These are phyloP conservation scores for Nephrotoma guestfalica DNA, from an alignment of 2,888 invertebrate species.

Conservation along the genomic window DNA sequence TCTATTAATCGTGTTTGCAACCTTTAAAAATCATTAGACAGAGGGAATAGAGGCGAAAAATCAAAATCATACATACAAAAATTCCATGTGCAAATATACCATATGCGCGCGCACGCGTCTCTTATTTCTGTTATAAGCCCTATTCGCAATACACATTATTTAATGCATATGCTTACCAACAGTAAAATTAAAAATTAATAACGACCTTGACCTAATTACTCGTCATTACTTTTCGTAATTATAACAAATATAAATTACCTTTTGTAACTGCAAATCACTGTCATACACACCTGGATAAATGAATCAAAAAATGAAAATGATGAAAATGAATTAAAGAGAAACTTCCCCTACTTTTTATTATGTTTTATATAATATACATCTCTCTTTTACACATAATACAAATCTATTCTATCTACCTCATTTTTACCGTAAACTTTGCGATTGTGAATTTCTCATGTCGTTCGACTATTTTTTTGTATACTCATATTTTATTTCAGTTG, in stretches of 20 bases:
- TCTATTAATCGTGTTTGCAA: not conserved
- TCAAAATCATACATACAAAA: not conserved
- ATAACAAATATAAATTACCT: not conserved
- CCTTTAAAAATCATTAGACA: not conserved
- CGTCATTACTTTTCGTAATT: not conserved
- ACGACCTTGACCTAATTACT: not conserved
- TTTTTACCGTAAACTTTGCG: not conserved
- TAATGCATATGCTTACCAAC: not conserved
- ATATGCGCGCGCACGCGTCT: not conserved
- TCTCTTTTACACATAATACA: not conserved
- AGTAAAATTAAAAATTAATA: not conserved
- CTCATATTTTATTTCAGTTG: not conserved
- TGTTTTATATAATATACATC: not conserved
- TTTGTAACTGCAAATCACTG: not conserved
- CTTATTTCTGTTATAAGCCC: not conserved
- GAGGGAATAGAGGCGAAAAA: not conserved
- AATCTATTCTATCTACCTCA: not conserved
- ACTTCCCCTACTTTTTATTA: not conserved
- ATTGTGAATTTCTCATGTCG: not conserved
- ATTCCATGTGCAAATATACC: not conserved
- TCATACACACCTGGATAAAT: not conserved
- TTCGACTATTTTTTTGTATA: not conserved
- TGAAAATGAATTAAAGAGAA: not conserved
- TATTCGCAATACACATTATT: not conserved
- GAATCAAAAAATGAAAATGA: not conserved